Conservation (phyloP, 2,113 vertebrate genomes). For the Hippocampus guttulatus region DNA sequence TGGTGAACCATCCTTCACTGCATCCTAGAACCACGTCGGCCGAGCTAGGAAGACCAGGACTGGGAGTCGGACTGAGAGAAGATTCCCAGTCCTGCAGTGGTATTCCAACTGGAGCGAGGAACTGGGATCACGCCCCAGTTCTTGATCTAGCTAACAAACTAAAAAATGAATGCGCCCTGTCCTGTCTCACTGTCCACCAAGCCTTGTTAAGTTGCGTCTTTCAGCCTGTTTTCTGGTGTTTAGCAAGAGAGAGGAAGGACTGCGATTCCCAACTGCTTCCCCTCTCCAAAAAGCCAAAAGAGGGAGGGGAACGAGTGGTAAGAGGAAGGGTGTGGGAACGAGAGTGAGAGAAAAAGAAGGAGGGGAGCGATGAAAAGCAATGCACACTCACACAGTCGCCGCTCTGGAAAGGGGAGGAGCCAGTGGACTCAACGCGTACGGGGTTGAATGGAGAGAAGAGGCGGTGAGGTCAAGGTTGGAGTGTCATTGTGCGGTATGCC, state of each 20-base stretch:
- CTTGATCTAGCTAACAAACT: conserved; percentile 52
- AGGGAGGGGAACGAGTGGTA: conserved; percentile 46
- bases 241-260: conserved; percentile 52
- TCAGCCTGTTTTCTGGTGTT: conserved; percentile 48
- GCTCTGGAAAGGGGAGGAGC: conserved; percentile 56
- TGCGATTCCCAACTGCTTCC: conserved; percentile 62
- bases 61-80: conserved; percentile 34
- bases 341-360: conserved; percentile 29
- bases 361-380: conserved; percentile 42
- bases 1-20: conserved; percentile 92
- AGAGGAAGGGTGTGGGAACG: conserved; percentile 56
- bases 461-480: conserved; percentile 57
- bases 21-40: conserved; percentile 78
- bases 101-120: conserved; percentile 46
- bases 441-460: conserved; percentile 40
- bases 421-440: conserved; percentile 21
- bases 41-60: conserved; percentile 38
- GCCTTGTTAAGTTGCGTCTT: conserved; percentile 41
- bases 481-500: conserved; percentile 64
- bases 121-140: conserved; percentile 40
- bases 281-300: conserved; percentile 39
- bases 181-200: conserved; percentile 45
- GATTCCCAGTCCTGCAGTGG: conserved; percentile 59
- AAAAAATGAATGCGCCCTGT: conserved; percentile 39
- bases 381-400: conserved; percentile 24